Evolutionary conservation across 2,113 vertebrate genomes (phyloP).

Genomic region (Gnathochromis pfefferi): DNA sequence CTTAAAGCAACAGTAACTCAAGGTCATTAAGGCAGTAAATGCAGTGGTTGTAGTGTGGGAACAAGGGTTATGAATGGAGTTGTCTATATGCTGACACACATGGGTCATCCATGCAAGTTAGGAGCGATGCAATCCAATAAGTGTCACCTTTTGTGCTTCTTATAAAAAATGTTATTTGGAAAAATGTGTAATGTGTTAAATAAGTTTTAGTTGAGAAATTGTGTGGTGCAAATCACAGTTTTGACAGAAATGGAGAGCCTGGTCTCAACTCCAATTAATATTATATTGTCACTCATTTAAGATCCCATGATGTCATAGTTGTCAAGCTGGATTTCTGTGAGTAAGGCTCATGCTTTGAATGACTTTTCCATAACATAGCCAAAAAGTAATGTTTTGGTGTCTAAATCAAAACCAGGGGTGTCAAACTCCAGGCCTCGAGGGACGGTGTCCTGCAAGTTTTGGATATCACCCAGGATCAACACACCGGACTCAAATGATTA

Average conservation of each 20-base stretch:
- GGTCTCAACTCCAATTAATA: neutral
- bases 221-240: neutral
- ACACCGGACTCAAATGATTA: neutral
- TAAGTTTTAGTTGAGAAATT: rapidly evolving
- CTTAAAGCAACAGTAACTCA: neutral
- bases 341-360: neutral
- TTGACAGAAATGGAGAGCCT: neutral
- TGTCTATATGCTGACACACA: neutral
- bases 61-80: neutral
- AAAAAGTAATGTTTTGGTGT: neutral
- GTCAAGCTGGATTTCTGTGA: neutral
- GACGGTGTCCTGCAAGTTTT: no score
- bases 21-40: neutral
- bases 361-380: neutral
- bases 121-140: rapidly evolving
- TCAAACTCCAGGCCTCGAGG: neutral
- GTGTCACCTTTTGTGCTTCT: neutral
- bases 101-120: neutral
- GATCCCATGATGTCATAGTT: neutral
- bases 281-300: neutral
- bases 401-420: neutral
- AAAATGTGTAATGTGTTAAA: neutral
- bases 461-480: neutral
- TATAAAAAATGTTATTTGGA: neutral
- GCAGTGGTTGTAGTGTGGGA: neutral